Base-by-base conservation (phyloP, 2,888 invertebrate genomes). In the Hydropsyche betteni region DNA sequence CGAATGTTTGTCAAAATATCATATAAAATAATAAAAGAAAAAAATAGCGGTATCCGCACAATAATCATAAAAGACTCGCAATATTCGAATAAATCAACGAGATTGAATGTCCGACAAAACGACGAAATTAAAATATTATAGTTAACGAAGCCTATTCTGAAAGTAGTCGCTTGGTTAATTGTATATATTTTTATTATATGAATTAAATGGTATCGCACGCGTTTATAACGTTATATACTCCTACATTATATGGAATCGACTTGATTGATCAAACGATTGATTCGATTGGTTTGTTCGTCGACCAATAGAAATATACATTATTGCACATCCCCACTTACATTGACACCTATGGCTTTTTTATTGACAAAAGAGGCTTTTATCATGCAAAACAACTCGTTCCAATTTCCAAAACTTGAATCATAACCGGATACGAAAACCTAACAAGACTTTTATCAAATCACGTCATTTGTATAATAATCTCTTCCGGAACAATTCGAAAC, bases 241-340 rank as follows among this genome's bases (percentile, higher is more conserved):
- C 24, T 24, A 24, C 64, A 64, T 10, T 64, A n/a, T 10, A 69
- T 44, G 69, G 34, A 70, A 70, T 44, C 53, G 53, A 24, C 2
- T 24, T 24, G 24, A 24, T 24, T 24, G 24, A 70, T 70, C 51
- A 70, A 53, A 70, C 33, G 24, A 24, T 34, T 14, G 33, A 24
- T 70, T 70, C 36, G 44, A 70, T 70, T 70, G 53, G 70, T 53
- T 53, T 10, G 53, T 52, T 34, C 53, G 33, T 53, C 53, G 53
- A 53, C 70, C 70, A 70, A 53, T 70, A 12, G 70, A 52, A 70
- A 52, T 53, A n/a, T 24, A 33, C 70, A 52, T 70, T 34, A 51
- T 50, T 52, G 14, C 14, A n/a, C 24, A 50, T 38, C 51, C 69
- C 70, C 34, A 38, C 36, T 14, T 24, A 52, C 6, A n/a, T 68